Base-by-base conservation (phyloP, 1,140 invertebrate species). In the Stegodyphus mimosarum region DNA sequence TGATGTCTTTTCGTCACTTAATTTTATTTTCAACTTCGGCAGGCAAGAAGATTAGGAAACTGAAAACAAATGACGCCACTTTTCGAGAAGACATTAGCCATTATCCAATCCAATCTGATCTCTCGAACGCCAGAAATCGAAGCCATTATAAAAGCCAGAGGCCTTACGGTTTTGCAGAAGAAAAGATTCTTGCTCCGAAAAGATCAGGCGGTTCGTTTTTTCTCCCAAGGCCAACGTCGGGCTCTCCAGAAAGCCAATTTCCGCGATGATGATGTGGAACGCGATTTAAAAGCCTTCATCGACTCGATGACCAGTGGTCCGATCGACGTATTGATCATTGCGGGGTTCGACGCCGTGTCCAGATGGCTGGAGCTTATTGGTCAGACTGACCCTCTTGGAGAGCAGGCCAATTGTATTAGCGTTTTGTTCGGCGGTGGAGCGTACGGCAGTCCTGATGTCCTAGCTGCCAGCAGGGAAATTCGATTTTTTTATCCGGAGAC, bases 311-410 rank as follows among this genome's bases (percentile, higher is more conserved):
- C 81, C 72, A 76, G 48, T 49, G 81, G 81, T 17, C 81, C 71
- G 50, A 63, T 74, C 48, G 63, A 75, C n/a, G 64, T 84, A 84
- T 84, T 76, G 81, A 84, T 84, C 81, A 84, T 84, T 15, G 72
- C 63, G 6, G 81, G 81, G 48, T 55, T 76, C 63, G 73, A 84
- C 63, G 72, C 81, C 64, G 81, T 84, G 72, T 51, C 66, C 81
- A 84, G 81, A 84, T 84, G 81, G 81, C 66, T 70, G 81, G 81
- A 84, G 50, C 81, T 84, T 52, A 84, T 84, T 84, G 81, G 81
- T 84, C 81, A 84, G 60, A 63, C 81, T 84, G 63, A 84, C 33
- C 33, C 33, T 33, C 3, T 33, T 33, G 33, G 33, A 33, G 33
- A 33, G 33, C 33, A 33, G 33, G 3, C 33, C 33, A 33, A 33